Percentiles rank a stretch among this genome's conserved stretches.
Conservation (phyloP, 1,140 invertebrate species). For the Caerostris darwini region DNA sequence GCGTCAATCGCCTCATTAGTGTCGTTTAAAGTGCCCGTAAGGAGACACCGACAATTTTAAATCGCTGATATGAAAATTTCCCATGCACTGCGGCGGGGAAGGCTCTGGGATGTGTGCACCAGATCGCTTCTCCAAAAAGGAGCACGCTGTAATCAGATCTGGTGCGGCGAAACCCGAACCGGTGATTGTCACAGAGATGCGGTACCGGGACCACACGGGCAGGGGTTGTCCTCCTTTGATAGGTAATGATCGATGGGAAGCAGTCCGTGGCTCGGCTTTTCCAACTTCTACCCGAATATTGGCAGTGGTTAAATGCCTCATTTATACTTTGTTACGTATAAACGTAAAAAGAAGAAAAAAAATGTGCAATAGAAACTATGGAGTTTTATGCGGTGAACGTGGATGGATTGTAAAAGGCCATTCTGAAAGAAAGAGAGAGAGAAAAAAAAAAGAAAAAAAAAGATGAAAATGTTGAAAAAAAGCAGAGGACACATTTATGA, state of each 20-base stretch:
- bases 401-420: no score
- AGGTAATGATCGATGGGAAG: constrained; percentile 60
- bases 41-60: neutral
- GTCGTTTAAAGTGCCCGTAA: neutral
- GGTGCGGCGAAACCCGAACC: constrained; percentile 57
- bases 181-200: constrained; percentile 62
- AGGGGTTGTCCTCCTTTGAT: constrained; percentile 12
- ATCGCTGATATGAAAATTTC: constrained; percentile 35
- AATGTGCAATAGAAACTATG: neutral
- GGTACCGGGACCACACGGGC: constrained; percentile 55
- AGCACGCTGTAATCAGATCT: constrained; percentile 25
- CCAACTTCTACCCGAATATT: neutral
- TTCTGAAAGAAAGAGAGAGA: no score
- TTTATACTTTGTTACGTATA: neutral
- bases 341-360: neutral
- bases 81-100: neutral
- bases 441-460: no score
- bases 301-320: neutral
- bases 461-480: no score
- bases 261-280: neutral
- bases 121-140: constrained; percentile 49
- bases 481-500: no score
- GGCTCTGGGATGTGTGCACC: neutral
- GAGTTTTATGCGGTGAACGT: no score
- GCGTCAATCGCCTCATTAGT: neutral